Evolutionary conservation across 2,888 invertebrate species (phyloP), one percentile per base, ranked within the genome.

Genomic region (Pheosia tremula): DNA sequence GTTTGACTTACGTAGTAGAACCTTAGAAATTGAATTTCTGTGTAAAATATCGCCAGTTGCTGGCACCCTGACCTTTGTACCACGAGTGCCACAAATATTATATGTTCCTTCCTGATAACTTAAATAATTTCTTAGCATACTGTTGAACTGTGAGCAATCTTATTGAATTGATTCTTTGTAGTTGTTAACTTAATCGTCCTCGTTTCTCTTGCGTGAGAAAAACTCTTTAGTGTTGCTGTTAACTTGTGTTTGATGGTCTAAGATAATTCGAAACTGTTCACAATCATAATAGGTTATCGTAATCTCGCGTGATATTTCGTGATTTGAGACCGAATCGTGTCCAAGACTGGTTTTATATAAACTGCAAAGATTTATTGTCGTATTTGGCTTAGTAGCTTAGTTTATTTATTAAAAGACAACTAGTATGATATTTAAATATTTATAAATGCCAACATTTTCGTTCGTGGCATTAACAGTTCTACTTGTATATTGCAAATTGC

Each of bases 41-140:
- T 79, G 79, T 78, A 81, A 78, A 80, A 80, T 84, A 84, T 81
- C 80, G 81, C 82, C 78, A 77, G 79, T 80, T 79, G 81, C 81
- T 79, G 80, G 76, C 83, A 83, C 81, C 80, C 75, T 88, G 89
- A 91, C 88, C 91, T 76, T 78, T 59, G 65, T 77, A 77, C 87
- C 91, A 90, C 89, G 92, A 92, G 63, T 74, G 74, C 74, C 65
- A 82, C 84, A 83, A 86, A 86, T 86, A 88, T 86, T 82, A 84
- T 75, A 24, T 24, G 24, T 24, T 24, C 24, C 68, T 77, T 84
- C 85, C 84, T 85, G 84, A 80, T 77, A 24, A 24, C 24, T 24
- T 24, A 24, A 24, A 24, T 24, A 0, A 66, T 75, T 76, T 67
- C 67, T 72, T 75, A 69, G 65, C 63, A 63, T 55, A 66, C 60